Evolutionary conservation across 2,888 invertebrate species (phyloP), one percentile per base, ranked within the genome.

Genomic region (Oxystoma pomonae): DNA sequence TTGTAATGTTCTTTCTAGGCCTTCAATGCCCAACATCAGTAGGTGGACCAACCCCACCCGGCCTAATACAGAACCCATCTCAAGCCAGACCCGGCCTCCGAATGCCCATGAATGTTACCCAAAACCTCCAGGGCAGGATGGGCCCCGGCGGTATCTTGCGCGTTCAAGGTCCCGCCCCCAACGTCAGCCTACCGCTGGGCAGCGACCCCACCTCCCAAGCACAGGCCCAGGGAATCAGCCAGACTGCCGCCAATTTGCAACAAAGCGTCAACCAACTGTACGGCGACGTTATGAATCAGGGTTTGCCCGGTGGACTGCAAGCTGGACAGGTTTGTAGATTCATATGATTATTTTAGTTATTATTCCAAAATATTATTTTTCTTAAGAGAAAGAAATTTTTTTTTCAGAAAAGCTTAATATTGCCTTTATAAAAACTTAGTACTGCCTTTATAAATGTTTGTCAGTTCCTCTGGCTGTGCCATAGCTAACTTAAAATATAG

Each of bases 21-120:
- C 52, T 66, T 16, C 58, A 58, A 20, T 55, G 58, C 85, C 87
- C 65, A 84, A 87, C 17, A 86, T 85, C 53, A 76, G 82, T 20
- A 81, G 81, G 57, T 76, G 83, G 16, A 71, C 75, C 59, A 3
- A 60, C 57, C 18, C 73, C 77, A 67, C 67, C 77, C 75, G 74
- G 76, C 35, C 69, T 76, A 57, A 68, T 78, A 62, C 73, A 75
- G 20, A 77, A 76, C 59, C 66, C 74, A 49, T 66, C 65, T 62
- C 73, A 71, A 61, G 67, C 72, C 65, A 73, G 73, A 72, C 72
- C 71, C 22, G 71, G 69, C 60, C 67, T 78, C 53, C 67, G 77
- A 63, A 69, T 76, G 61, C 72, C 76, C 16, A 63, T 73, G 22
- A 70, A 74, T 58, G 70, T 71, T 20, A 72, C 69, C 16, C 68